Evolutionary conservation across 2,888 invertebrate species (phyloP), one percentile per base, ranked within the genome.

Genomic region (Cryptosula pallasiana): DNA sequence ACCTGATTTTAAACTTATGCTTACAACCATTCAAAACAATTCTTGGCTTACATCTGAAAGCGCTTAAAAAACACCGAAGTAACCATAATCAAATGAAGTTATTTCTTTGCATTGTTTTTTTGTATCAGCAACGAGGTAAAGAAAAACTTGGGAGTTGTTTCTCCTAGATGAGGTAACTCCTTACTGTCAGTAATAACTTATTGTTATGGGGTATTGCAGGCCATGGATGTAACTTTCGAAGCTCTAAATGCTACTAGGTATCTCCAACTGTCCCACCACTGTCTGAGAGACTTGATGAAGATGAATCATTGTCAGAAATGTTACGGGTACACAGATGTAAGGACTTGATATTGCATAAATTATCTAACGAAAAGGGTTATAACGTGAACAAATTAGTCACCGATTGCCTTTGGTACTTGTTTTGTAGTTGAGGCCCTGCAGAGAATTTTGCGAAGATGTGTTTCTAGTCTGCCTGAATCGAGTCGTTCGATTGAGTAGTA

Each of bases 301-400:
- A 27, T 63, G 9, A 63, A 63, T n/a, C 63, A 63, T 32, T 63
- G 63, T 27, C 63, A 63, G 63, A 63, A 63, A 34, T 63, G 63
- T 27, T 63, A 63, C n/a, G 63, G 63, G 2, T 63, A 63, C 27
- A 32, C 63, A 34, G 32, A 63, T 2, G 63, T 63, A 63, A 45
- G 45, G 45, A 5, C 45, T 5, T 45, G 20, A 45, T 45, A 45
- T 45, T 13, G 45, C 20, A 45, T 20, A 5, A 45, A 20, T n/a
- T n/a, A n/a, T n/a, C n/a, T n/a, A n/a, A n/a, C n/a, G n/a, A n/a
- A n/a, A n/a, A n/a, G n/a, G n/a, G n/a, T n/a, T n/a, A n/a, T n/a
- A n/a, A n/a, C n/a, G n/a, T n/a, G n/a, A n/a, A n/a, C n/a, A n/a
- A n/a, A n/a, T n/a, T n/a, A n/a, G n/a, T n/a, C n/a, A n/a, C 20